Evolutionary conservation across 2,888 invertebrate species (phyloP), one percentile per base, ranked within the genome.

Genomic region (Oxystoma pomonae): DNA sequence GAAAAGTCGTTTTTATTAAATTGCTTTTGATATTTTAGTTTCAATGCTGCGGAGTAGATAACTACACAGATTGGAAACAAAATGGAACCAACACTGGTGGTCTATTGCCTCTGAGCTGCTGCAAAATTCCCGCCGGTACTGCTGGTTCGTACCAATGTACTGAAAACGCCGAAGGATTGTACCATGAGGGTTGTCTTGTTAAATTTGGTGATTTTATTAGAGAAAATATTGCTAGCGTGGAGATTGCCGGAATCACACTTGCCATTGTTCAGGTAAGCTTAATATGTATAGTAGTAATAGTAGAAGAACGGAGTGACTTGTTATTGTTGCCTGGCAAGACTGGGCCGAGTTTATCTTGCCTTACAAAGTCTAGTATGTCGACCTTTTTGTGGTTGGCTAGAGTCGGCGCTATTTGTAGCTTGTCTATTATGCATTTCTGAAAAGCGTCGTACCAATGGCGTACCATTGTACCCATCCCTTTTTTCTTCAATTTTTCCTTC

Each of bases 181-280:
- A 85, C 76, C 67, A 74, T 2, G 77, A 81, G 0, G 91, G 92
- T 35, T 94, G 93, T 75, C 81, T 90, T 65, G 68, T 77, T 0
- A 83, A 83, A 61, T 82, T 95, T 35, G 83, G 89, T 58, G 74
- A 77, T 0, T 85, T 86, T 74, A 82, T 94, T 66, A 85, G 89
- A 73, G 82, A 85, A 16, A 90, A 92, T 70, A 88, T 90, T 1
- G 77, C 88, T 55, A 83, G 89, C 64, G 84, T 96, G 62, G 93
- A 92, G 35, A 90, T 90, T 2, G 89, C 92, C 17, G 94, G 91
- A 2, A 83, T 94, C 59, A 90, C 90, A 16, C 87, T 96, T 57
- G 94, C 94, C 63, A 82, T 91, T 67, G 84, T 96, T 67, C 95
- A 96, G 90, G 94, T 95, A 80, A 73, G 61, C n/a, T n/a, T n/a